Evolutionary conservation across 2,113 vertebrate species (phyloP).

Genomic region (Labeo catla): DNA sequence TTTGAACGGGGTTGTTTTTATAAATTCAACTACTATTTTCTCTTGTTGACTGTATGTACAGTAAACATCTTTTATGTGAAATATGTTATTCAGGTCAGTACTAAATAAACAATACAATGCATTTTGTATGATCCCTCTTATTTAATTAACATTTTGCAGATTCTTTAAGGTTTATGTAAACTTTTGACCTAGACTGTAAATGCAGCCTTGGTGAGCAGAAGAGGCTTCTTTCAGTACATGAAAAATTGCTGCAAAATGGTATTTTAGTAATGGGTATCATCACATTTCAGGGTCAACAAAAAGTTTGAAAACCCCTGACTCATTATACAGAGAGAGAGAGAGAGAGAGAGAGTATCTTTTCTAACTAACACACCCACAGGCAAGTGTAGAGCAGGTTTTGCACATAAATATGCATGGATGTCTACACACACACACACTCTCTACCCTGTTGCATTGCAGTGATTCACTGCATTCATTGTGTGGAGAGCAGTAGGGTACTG

Average conservation of each 20-base stretch:
- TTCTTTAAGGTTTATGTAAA: too few species aligned
- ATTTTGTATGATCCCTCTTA: too few species aligned
- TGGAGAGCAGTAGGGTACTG: background rate
- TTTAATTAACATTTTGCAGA: too few species aligned
- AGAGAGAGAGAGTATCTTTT: background rate
- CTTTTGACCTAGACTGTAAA: background rate
- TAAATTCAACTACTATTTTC: too few species aligned
- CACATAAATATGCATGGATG: background rate
- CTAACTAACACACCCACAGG: constrained; percentile 11
- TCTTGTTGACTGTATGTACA: too few species aligned
- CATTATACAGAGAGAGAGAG: background rate
- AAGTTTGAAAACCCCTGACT: background rate
- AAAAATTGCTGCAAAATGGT: background rate
- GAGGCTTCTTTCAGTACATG: too few species aligned
- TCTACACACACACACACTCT: background rate
- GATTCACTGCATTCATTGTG: background rate
- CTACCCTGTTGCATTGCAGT: background rate
- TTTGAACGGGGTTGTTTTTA: too few species aligned
- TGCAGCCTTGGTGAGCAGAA: background rate
- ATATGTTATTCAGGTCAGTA: too few species aligned
- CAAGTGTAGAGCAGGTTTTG: background rate
- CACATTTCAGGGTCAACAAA: background rate
- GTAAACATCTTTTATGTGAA: too few species aligned
- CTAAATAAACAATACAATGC: too few species aligned
- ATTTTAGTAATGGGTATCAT: background rate